phyloP scores from a whole-genome alignment of 37 sponge, comb jelly and placozoan species.

The Eunapius fragilis region DNA sequence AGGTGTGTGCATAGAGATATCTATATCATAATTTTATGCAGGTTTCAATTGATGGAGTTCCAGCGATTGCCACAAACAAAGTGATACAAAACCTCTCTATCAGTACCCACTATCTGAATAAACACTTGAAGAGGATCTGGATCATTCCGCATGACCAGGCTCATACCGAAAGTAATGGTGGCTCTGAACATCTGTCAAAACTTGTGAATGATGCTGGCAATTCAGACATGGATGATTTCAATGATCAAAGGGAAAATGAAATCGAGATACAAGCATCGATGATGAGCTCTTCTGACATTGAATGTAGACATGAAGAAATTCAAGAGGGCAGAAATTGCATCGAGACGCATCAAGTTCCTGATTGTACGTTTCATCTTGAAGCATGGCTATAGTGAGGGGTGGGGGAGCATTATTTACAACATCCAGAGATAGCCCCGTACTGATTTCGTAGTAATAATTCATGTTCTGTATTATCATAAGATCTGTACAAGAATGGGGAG shows the following conservation, averaged over 20 bases:
- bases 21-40: no score
- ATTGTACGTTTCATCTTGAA: no score
- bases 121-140: neutral
- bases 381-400: no score
- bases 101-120: neutral
- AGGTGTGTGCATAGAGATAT: no score
- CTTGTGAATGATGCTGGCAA: neutral
- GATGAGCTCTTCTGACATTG: neutral
- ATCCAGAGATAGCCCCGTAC: no score
- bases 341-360: neutral
- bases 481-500: constrained; percentile 11
- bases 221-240: neutral
- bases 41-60: neutral
- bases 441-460: no score
- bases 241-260: neutral
- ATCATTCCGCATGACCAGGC: no score
- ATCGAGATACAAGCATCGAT: neutral
- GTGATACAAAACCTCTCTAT: neutral
- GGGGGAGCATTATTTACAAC: no score
- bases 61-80: neutral
- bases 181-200: neutral
- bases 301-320: no score
- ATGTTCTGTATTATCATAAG: neutral
- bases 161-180: no score
- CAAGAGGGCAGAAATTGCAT: neutral